A percentile compares a stretch with the other conserved stretches of the same genome.
Conservation (phyloP, 1,140 invertebrate genomes). For the Globodera rostochiensis region DNA sequence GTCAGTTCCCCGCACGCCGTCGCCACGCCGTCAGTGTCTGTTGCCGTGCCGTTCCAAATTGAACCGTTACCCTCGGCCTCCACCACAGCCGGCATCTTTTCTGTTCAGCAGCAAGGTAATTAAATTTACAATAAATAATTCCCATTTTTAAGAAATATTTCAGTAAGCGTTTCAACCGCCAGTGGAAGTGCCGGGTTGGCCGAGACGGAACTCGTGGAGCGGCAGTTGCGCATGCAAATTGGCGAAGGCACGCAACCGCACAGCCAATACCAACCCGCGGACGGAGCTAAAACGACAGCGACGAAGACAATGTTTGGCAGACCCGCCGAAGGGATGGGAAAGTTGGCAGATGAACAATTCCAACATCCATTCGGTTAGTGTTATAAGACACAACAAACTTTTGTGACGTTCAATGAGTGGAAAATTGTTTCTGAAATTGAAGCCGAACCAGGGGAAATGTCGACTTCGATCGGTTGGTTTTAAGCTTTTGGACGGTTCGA, state of each 20-base stretch:
- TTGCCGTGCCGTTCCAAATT: neutral
- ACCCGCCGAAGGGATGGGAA: neutral
- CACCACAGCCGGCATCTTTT: neutral
- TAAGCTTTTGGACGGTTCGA: too few species aligned
- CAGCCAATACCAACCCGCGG: too few species aligned
- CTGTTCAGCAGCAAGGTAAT: neutral
- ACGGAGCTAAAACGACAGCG: neutral
- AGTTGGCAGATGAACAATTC: neutral
- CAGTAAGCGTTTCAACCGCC: neutral
- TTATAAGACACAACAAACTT: too few species aligned
- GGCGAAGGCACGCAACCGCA: too few species aligned
- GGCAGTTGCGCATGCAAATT: neutral
- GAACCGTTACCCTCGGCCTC: neutral
- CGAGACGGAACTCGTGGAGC: too few species aligned
- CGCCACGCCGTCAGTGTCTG: constrained; percentile 12
- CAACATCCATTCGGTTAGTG: neutral
- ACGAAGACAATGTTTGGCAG: neutral
- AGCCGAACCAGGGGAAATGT: too few species aligned
- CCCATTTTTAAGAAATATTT: neutral
- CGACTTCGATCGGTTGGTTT: too few species aligned
- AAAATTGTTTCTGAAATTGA: too few species aligned
- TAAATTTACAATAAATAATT: too few species aligned
- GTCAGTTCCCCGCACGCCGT: neutral
- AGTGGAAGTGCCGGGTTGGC: neutral
- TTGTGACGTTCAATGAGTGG: too few species aligned